These are phyloP conservation scores for Bombylius discolor DNA, from an alignment of 2,888 invertebrate species.

Conservation along the genomic window DNA sequence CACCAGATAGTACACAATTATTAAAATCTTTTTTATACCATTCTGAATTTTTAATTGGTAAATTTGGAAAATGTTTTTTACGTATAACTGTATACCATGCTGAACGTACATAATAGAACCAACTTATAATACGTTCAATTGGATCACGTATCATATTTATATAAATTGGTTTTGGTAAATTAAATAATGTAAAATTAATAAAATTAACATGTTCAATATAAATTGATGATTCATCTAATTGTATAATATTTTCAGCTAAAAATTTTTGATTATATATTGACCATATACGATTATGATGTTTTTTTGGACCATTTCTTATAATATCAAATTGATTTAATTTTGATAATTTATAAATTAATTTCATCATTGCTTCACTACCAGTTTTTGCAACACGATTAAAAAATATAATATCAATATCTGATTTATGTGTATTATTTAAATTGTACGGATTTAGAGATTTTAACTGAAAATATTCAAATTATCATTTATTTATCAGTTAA, in stretches of 20 bases:
- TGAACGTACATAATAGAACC: constrained; percentile 76
- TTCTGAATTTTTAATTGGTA: constrained; percentile 5
- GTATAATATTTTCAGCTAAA: constrained; percentile 52
- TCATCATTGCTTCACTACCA: constrained; percentile 80
- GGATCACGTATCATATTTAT: constrained; percentile 78
- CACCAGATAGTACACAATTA: constrained; percentile 66
- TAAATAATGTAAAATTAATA: constrained; percentile 68
- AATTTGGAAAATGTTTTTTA: constrained; percentile 18
- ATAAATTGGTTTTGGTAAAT: constrained; percentile 67
- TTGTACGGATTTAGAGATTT: neutral
- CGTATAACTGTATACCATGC: constrained; percentile 80
- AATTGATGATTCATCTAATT: constrained; percentile 59
- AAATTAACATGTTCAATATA: constrained; percentile 82
- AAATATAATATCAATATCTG: constrained; percentile 61
- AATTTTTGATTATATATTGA: constrained; percentile 60
- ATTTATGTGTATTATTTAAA: constrained; percentile 65
- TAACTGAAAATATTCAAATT: too few relatives aligned
- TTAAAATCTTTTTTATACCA: constrained; percentile 55
- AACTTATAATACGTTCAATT: constrained; percentile 72
- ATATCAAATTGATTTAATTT: constrained; percentile 51
- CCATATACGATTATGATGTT: constrained; percentile 33
- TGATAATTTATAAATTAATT: constrained; percentile 52
- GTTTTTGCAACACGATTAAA: constrained; percentile 90
- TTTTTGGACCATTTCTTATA: constrained; percentile 61
- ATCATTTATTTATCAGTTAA: too few relatives aligned